Conservation (phyloP, 2,888 invertebrate genomes). For the Synanthedon myopaeformis region DNA sequence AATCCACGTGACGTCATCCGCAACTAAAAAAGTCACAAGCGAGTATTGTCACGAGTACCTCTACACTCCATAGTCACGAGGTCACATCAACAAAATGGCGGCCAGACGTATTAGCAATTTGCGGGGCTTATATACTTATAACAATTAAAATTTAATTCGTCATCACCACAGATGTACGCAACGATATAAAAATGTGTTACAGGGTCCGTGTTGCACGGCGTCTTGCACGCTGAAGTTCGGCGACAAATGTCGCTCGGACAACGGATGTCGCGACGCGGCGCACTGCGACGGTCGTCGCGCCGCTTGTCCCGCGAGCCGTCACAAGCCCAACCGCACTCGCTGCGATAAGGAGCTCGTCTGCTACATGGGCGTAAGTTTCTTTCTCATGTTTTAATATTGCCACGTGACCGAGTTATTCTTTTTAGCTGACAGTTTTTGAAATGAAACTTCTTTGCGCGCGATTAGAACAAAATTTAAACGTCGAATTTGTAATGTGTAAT, state of each 20-base stretch:
- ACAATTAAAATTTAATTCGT: too few species aligned
- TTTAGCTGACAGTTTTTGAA: not conserved
- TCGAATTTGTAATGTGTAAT: too few species aligned
- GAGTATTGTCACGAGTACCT: too few species aligned
- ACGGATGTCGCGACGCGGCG: slow-evolving; percentile 92
- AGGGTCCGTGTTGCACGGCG: slow-evolving; percentile 96
- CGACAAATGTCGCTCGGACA: slow-evolving; percentile 91
- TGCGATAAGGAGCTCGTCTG: slow-evolving; percentile 98
- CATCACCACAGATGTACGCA: too few species aligned
- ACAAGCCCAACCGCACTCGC: slow-evolving; percentile 93
- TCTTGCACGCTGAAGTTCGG: slow-evolving; percentile 88
- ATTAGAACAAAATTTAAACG: too few species aligned
- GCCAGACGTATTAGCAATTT: too few species aligned
- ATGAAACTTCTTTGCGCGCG: too few species aligned
- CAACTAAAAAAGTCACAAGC: too few species aligned
- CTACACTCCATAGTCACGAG: too few species aligned
- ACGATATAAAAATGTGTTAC: slow-evolving; percentile 7
- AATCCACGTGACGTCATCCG: too few species aligned
- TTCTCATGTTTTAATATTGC: not conserved
- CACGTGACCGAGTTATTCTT: not conserved
- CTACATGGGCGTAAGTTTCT: slow-evolving; percentile 86
- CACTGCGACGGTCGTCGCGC: slow-evolving; percentile 92
- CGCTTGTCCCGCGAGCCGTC: slow-evolving; percentile 90
- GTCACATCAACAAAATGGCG: too few species aligned
- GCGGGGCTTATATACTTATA: too few species aligned